Evolutionary conservation across 2,113 vertebrate genomes (phyloP).

Genomic region (Thalassoma bifasciatum): DNA sequence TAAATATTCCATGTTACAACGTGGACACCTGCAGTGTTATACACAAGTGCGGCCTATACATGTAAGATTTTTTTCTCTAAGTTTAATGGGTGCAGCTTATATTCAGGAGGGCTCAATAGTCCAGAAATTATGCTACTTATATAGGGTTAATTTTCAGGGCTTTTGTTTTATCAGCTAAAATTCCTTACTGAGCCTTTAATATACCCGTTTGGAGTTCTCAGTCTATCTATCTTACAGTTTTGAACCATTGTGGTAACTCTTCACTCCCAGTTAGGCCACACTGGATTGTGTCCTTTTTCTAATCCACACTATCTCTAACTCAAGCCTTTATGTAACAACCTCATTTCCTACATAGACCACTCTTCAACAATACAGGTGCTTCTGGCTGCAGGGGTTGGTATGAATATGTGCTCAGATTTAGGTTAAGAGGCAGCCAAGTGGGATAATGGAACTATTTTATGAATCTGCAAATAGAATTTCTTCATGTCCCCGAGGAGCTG

Average conservation of each 20-base stretch:
- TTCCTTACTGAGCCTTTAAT: too few species aligned
- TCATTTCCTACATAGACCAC: slow-evolving; percentile 20
- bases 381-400: slow-evolving; percentile 1
- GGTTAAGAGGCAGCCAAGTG: slow-evolving; percentile 45
- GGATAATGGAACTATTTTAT: slow-evolving; percentile 43
- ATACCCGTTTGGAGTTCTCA: background rate
- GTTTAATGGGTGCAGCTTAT: too few species aligned
- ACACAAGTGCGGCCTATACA: too few species aligned
- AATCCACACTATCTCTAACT: slow-evolving; percentile 1
- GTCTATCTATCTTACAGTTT: background rate
- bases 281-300: background rate
- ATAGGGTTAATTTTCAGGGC: too few species aligned
- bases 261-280: background rate
- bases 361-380: slow-evolving; percentile 29
- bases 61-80: too few species aligned
- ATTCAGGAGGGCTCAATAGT: too few species aligned
- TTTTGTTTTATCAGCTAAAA: too few species aligned
- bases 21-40: too few species aligned
- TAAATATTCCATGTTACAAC: too few species aligned
- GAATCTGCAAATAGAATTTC: slow-evolving; percentile 44
- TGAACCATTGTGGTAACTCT: background rate
- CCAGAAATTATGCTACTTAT: too few species aligned
- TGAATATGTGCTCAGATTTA: background rate
- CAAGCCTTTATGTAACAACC: slow-evolving; percentile 40
- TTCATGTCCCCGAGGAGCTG: slow-evolving; percentile 24